Base-by-base conservation (phyloP, 2,797 vertebrate genomes). In the Alectoris magna region DNA sequence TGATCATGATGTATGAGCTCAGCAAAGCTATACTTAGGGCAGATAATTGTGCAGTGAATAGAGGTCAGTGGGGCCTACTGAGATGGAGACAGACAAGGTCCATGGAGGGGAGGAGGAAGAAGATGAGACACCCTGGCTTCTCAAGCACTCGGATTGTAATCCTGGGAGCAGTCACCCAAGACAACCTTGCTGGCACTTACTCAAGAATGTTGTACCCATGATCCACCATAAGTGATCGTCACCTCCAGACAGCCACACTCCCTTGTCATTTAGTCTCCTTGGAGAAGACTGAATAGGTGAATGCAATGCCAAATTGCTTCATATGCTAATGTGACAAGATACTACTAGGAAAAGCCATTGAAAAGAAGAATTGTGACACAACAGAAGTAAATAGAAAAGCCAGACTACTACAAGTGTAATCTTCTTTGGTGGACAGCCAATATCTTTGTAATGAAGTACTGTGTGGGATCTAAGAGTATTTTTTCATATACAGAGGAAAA, bases 191-290 rank as follows among this genome's bases (percentile, higher is more conserved):
- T 14, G 31, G 18, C 38, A 10, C 29, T 55, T 77, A 38, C 55
- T 71, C 24, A 17, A 29, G 29, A 23, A 7, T 5, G 2, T 14
- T 66, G 56, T 27, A 19, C 46, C 36, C 19, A 14, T 19, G 11
- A 31, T 80, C 19, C 49, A 16, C 31, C 56, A 27, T 5, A 36
- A 23, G 8, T 3, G 22, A 26, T 53, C 39, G 16, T 41, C 29
- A 26, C n/a, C 29, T 55, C n/a, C 46, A 66, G 56, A 34, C 0
- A 2, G 27, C 29, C 2, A 0, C 48, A 56, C 26, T 60, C 44
- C 26, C 63, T 59, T 64, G 48, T 21, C 10, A 4, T 4, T 15
- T 9, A 26, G 31, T 15, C 23, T 80, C 17, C 64, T 27, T 1
- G 0, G 14, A 77, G 24, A 82, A 71, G 27, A 49, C 14, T 12